Base-by-base conservation (phyloP, 2,888 invertebrate species). In the Drosophila buzzatii region DNA sequence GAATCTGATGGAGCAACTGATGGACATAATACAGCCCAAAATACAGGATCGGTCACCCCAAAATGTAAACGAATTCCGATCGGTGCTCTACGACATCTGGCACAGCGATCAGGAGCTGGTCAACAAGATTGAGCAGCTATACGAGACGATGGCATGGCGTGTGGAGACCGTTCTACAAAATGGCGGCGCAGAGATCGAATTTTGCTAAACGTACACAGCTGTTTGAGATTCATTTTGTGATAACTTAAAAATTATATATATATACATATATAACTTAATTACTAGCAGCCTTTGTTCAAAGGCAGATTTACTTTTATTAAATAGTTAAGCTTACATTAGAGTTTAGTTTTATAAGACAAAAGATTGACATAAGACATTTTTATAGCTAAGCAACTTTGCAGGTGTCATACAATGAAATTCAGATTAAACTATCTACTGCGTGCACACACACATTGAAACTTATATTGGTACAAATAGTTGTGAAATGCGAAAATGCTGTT, bases 81-180 rank as follows among this genome's bases (percentile, higher is more conserved):
- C 83, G 0, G 67, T 75, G 3, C 68, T 90, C 23, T 83, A 83
- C 27, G 73, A 85, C 6, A 70, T 85, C 10, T 90, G 90, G 89
- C 90, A 83, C 58, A 88, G 73, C 55, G 86, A 86, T 41, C 64
- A 62, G 52, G 75, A 78, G 4, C 56, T 86, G 52, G 90, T 85
- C 8, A 63, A 56, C 33, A 70, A 73, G 57, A 78, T 86, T 20
- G 70, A 86, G 9, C 20, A 73, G 16, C 70, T 86, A 0, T 90
- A 83, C 41, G 81, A 80, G 31, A 70, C 86, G 18, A 90, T 86
- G 90, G 33, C 75, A 0, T 73, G 66, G 66, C 86, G 85, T 7
- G 81, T 86, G 3, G 52, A 62, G 14, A 39, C 73, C 1, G 73
- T 86, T 1, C 39, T 86, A 37, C 73, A 73, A 37, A 82, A 18